These are phyloP conservation scores for Onchidella celtica DNA, from an alignment of 2,888 invertebrate species.

Conservation along the genomic window DNA sequence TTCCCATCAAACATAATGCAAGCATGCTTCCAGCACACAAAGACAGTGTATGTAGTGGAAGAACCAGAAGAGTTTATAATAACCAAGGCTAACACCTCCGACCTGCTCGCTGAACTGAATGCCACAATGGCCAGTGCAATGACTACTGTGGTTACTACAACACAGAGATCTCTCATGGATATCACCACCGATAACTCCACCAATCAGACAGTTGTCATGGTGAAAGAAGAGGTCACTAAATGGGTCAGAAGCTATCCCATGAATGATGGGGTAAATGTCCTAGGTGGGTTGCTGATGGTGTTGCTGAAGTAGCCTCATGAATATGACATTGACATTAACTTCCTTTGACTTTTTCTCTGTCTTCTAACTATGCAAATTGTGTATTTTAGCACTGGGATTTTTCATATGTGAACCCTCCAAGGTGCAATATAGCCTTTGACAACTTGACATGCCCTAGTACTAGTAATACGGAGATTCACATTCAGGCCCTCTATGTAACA, in stretches of 20 bases:
- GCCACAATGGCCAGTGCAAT: conserved; percentile 53
- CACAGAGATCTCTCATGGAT: conserved; percentile 52
- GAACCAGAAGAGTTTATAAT: conserved; percentile 45
- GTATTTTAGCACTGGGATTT: no score
- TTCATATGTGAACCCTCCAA: no score
- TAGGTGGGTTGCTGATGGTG: conserved; percentile 81
- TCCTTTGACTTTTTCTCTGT: no score
- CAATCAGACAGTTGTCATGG: conserved; percentile 55
- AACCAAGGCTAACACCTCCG: conserved; percentile 19
- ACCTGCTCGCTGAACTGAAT: conserved; percentile 48
- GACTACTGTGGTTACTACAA: conserved; percentile 52
- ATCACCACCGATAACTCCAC: conserved; percentile 49
- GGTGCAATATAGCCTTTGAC: no score
- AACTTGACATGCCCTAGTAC: no score
- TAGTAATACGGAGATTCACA: no score
- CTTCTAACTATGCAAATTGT: no score
- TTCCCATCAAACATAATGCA: conserved; percentile 85
- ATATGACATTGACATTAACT: no score
- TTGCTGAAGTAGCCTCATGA: no score
- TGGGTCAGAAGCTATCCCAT: conserved; percentile 59
- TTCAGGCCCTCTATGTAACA: no score
- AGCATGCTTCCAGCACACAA: conserved; percentile 84
- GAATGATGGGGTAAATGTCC: conserved; percentile 85
- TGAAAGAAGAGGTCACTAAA: conserved; percentile 57
- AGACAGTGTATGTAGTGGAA: conserved; percentile 81